These are phyloP conservation scores for Tragelaphus oryx DNA, from an alignment of 2,797 vertebrate species.

Conservation along the genomic window DNA sequence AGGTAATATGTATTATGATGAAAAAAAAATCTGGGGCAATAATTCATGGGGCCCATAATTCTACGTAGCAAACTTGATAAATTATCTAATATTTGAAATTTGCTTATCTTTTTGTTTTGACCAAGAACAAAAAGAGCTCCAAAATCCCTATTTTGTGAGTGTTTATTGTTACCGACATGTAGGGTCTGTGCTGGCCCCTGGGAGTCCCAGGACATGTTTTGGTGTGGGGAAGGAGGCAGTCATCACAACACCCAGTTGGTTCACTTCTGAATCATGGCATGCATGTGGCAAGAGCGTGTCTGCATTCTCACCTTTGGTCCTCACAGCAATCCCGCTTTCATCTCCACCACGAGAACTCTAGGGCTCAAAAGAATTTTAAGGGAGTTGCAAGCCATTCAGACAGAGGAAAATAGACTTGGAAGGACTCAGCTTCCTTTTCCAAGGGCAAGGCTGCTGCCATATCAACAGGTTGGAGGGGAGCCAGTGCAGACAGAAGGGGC, in stretches of 20 bases:
- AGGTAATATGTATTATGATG: background rate
- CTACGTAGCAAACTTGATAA: background rate
- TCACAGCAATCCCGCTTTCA: background rate
- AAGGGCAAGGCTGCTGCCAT: background rate
- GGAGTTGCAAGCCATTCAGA: background rate
- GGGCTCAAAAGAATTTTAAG: background rate
- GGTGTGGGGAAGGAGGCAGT: background rate
- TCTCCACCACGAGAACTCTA: background rate
- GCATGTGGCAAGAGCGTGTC: accelerated
- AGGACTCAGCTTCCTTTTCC: background rate
- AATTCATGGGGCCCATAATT: background rate
- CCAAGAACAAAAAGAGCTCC: background rate
- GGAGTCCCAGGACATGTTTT: background rate
- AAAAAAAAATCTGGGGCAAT: background rate
- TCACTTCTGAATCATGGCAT: background rate
- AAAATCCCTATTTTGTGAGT: background rate
- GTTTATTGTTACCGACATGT: accelerated
- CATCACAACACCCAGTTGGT: no score
- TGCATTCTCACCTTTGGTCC: background rate
- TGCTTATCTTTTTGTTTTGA: background rate
- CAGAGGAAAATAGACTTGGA: background rate
- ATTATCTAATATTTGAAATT: background rate
- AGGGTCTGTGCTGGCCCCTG: background rate
- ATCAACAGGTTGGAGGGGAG: background rate
- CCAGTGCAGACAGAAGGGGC: background rate